Evolutionary conservation across 37 sponge, comb jelly and placozoan species (phyloP), one percentile per base, ranked within the genome.

Genomic region (Corticium candelabrum): DNA sequence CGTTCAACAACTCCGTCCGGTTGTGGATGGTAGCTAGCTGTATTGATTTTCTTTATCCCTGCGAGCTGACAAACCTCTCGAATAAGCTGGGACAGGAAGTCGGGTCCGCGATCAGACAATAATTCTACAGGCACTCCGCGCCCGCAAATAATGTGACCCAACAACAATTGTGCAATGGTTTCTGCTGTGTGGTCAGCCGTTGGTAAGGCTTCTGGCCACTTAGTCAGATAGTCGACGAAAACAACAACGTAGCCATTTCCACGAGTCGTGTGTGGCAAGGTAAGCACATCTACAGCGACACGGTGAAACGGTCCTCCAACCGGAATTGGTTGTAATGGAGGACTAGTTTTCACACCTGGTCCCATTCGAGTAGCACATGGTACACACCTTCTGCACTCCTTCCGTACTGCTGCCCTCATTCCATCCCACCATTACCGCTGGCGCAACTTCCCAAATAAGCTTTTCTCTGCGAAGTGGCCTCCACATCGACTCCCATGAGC

Each of bases 141-240:
- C 1, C 84, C 50, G 37, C 84, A 72, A 7, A 87, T 40, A 68
- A 87, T 69, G n/a, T 83, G n/a, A 71, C 80, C 81, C 41, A 87
- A 80, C 37, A 87, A 37, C 0, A 87, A 74, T 4, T 50, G 56
- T 27, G 88, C 88, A 33, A 87, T 81, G 1, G 88, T 87, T 35
- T 43, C 43, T 4, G 88, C 84, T 74, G 81, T 75, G 34, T 84
- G 89, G 40, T 84, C 82, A 5, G 69, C 1, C 3, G 72, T 40
- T 11, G 88, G 40, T 39, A 78, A 87, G n/a, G 81, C 88, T 62
- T 88, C 89, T 33, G 89, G 85, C 85, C 88, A 87, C 39, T 84
- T 84, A 11, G 88, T 80, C 0, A 87, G 68, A 39, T 87, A 87
- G 50, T 84, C 84, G 62, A 84, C 40, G 30, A 85, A 79, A 1